Conservation (phyloP, 2,113 vertebrate genomes). For the Balaeniceps rex region DNA sequence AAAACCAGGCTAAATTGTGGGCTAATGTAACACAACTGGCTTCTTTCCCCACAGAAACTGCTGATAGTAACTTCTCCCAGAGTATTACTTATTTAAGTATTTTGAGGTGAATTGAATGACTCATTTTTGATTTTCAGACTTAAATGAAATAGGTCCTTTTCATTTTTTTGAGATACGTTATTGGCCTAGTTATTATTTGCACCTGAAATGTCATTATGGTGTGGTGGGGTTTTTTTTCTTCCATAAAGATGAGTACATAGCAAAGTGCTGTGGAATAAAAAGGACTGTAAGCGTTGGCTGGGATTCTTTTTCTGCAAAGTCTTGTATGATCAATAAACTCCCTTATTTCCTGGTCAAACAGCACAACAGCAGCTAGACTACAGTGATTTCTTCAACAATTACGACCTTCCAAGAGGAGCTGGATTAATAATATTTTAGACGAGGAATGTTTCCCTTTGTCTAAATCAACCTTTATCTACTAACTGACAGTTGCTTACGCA, state of each 20-base stretch:
- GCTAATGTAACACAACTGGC: neutral
- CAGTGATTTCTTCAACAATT: neutral
- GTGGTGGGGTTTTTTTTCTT: no score
- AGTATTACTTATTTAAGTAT: neutral
- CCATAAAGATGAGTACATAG: neutral
- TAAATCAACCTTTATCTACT: neutral
- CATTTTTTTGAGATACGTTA: neutral
- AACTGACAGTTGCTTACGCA: neutral
- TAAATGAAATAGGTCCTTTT: neutral
- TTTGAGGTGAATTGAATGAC: neutral
- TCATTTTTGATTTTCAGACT: neutral
- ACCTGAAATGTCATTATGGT: neutral
- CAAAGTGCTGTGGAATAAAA: neutral
- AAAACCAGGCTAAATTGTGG: neutral
- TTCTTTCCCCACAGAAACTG: neutral
- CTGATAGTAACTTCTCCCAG: neutral
- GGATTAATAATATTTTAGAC: neutral
- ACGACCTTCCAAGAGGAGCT: neutral
- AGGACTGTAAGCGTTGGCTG: neutral
- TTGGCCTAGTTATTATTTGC: neutral
- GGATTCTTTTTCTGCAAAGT: neutral
- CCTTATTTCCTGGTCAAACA: neutral
- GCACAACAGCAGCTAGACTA: neutral
- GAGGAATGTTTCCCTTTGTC: neutral
- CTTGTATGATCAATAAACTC: neutral